These are phyloP conservation scores for Oasisia sp. DNA, from an alignment of 2,888 invertebrate species.

Conservation along the genomic window DNA sequence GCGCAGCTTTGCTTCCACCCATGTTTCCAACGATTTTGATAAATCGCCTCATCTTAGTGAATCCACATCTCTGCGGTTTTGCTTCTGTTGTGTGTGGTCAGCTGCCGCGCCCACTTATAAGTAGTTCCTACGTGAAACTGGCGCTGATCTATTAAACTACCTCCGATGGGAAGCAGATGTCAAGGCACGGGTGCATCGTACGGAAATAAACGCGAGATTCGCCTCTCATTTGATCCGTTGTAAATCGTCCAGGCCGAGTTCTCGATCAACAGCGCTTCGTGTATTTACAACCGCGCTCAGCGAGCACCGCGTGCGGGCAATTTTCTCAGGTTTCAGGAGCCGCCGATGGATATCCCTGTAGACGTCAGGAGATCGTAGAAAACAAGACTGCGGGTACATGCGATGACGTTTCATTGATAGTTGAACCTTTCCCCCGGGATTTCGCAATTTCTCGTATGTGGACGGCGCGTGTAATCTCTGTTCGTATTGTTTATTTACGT, in stretches of 20 bases:
- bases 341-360: not conserved
- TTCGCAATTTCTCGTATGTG: not conserved
- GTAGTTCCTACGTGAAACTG: not conserved
- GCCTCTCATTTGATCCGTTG: not conserved
- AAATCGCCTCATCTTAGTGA: not conserved
- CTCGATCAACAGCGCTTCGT: not conserved
- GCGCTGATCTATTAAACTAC: not conserved
- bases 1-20: not conserved
- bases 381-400: not conserved
- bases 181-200: not conserved
- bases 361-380: not conserved
- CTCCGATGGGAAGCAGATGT: not conserved
- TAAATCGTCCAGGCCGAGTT: not conserved
- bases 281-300: not conserved
- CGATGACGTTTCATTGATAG: not conserved
- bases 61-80: not conserved
- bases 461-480: not conserved
- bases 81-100: not conserved
- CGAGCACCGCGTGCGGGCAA: not conserved
- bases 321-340: not conserved
- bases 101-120: not conserved
- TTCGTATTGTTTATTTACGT: slow-evolving; percentile 17
- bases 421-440: not conserved
- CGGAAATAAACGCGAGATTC: not conserved
- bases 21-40: not conserved